Evolutionary conservation across 1,140 invertebrate genomes (phyloP).

Genomic region (Drosophila lini): DNA sequence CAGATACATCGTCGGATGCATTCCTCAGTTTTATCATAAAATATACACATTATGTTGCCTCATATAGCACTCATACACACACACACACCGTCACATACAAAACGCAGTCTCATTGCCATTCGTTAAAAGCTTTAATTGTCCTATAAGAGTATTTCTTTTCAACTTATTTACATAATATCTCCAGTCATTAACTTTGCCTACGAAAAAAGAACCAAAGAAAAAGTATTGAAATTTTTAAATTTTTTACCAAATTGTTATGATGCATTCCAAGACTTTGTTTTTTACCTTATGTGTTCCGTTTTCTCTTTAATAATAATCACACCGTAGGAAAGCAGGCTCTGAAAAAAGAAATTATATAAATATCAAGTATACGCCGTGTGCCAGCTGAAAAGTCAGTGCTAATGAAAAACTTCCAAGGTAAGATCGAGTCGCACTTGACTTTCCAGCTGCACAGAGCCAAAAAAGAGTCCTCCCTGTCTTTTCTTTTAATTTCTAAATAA

Average conservation of each 20-base stretch:
- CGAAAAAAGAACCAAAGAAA: conserved; percentile 40
- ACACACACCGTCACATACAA: conserved; percentile 3
- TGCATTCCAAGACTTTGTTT: conserved; percentile 58
- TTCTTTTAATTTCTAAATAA: conserved; percentile 22
- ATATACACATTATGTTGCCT: conserved; percentile 20
- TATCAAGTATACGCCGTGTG: conserved; percentile 49
- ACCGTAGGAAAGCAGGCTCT: conserved; percentile 46
- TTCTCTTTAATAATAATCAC: conserved; percentile 43
- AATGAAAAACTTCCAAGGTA: conserved; percentile 39
- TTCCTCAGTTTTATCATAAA: conserved; percentile 35
- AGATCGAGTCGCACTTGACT: conserved; percentile 30
- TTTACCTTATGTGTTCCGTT: conserved; percentile 31
- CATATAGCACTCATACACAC: conserved; percentile 25
- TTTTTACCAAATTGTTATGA: conserved; percentile 70
- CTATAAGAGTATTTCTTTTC: conserved; percentile 62
- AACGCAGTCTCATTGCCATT: conserved; percentile 54
- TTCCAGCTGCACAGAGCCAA: conserved; percentile 43
- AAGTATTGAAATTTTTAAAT: conserved; percentile 51
- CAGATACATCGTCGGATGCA: conserved; percentile 31
- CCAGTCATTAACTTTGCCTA: conserved; percentile 84
- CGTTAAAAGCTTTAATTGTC: conserved; percentile 64
- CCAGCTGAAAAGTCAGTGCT: conserved; percentile 49
- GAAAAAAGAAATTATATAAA: neutral
- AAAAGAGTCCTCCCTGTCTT: conserved; percentile 2
- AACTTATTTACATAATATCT: conserved; percentile 76